phyloP scores from a whole-genome alignment of 1,140 invertebrate species.

The Cyclina sinensis region DNA sequence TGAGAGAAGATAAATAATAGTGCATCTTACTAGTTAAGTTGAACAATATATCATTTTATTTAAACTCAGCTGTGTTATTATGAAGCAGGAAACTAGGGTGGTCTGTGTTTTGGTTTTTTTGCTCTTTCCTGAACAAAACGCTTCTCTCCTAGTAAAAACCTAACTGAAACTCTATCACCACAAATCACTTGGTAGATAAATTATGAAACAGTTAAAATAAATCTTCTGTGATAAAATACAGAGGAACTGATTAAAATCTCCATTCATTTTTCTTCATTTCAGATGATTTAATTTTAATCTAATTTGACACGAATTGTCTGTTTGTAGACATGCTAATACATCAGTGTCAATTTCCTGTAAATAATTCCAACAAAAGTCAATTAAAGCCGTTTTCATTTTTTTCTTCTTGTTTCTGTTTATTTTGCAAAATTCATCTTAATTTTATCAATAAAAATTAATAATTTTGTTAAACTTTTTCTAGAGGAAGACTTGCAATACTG shows the following conservation, averaged over 20 bases:
- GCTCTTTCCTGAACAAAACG: not conserved
- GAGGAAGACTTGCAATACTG: no score
- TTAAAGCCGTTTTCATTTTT: conserved; percentile 2
- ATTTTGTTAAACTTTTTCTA: no score
- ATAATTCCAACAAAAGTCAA: conserved; percentile 14
- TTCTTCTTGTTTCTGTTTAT: not conserved
- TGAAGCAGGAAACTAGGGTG: not conserved
- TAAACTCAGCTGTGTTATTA: not conserved
- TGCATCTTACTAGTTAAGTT: no score
- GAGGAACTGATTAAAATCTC: conserved; percentile 45
- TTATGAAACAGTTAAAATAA: conserved; percentile 56
- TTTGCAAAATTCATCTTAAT: no score
- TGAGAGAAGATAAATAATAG: no score
- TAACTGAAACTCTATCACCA: conserved; percentile 8
- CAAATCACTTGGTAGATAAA: conserved; percentile 36
- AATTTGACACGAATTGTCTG: conserved; percentile 68
- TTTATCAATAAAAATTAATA: no score
- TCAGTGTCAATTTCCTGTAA: conserved; percentile 45
- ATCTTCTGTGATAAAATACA: conserved; percentile 39
- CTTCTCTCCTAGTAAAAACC: not conserved
- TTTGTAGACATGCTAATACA: conserved; percentile 37
- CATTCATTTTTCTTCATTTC: conserved; percentile 67
- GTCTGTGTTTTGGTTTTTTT: not conserved
- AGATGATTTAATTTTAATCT: conserved; percentile 66
- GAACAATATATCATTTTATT: no score